Conservation (phyloP, 1,140 invertebrate genomes). For the Caerostris extrusa region DNA sequence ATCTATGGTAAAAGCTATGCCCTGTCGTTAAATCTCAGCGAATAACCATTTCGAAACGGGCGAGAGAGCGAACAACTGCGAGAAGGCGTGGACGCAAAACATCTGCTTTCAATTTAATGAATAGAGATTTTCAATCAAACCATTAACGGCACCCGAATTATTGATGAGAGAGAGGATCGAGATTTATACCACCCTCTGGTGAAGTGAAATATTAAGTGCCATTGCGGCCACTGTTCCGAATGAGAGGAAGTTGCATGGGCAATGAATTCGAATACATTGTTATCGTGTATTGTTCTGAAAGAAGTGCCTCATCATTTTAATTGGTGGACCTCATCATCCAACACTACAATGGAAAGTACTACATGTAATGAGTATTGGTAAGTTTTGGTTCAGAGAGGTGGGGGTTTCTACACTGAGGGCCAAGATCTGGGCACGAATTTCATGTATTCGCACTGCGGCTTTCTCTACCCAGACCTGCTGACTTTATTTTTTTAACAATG, state of each 20-base stretch:
- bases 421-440: no score
- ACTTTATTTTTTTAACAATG: no score
- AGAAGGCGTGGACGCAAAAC: slow-evolving; percentile 15
- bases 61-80: background rate
- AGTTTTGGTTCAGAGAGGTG: background rate
- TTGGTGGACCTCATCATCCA: background rate
- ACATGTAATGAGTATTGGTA: background rate
- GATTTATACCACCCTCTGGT: background rate
- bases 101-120: slow-evolving; percentile 34
- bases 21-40: background rate
- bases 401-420: no score
- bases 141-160: background rate
- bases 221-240: background rate
- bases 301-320: background rate
- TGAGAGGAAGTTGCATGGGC: background rate
- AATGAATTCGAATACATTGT: background rate
- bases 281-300: background rate
- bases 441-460: no score
- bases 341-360: background rate
- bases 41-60: background rate
- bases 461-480: no score
- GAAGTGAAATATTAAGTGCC: slow-evolving; percentile 5
- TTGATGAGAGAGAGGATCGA: background rate
- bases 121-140: slow-evolving; percentile 37
- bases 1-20: background rate